phyloP scores from a whole-genome alignment of 35 echinoderm and acorn worm species.

The Ptychodera flava region DNA sequence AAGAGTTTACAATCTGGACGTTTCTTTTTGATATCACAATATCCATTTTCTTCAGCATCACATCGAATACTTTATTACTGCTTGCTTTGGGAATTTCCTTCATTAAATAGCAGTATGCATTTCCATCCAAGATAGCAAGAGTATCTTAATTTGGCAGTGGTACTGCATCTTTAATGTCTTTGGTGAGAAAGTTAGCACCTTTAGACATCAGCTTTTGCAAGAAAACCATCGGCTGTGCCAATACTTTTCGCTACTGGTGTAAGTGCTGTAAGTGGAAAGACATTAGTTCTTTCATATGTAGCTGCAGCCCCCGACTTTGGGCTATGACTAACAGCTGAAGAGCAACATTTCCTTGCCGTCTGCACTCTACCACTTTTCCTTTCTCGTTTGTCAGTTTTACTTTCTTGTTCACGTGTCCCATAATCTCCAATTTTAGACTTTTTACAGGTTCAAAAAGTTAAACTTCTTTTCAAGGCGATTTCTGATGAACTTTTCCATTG shows the following conservation, averaged over 20 bases:
- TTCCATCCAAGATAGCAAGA: conserved; percentile 19
- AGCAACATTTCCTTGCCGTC: conserved; percentile 33
- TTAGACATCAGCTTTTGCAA: conserved; percentile 12
- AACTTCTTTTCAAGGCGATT: conserved; percentile 17
- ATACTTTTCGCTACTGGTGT: conserved; percentile 8
- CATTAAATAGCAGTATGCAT: conserved; percentile 28
- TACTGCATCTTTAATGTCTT: background rate
- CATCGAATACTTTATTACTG: conserved; percentile 12
- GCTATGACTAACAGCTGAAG: conserved; percentile 36
- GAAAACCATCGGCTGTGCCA: background rate
- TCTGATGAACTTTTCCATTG: conserved; percentile 19
- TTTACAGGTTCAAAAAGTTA: conserved; percentile 36
- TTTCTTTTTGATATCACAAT: background rate
- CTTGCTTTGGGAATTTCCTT: conserved; percentile 3
- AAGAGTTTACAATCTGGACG: conserved; percentile 24
- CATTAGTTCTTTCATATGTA: background rate
- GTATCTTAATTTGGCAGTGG: background rate
- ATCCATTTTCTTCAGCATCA: conserved; percentile 8
- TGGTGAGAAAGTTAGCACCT: conserved; percentile 9
- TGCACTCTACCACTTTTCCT: conserved; percentile 27
- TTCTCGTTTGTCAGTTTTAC: conserved; percentile 26
- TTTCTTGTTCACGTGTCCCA: conserved; percentile 25
- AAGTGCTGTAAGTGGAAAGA: background rate
- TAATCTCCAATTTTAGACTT: conserved; percentile 34
- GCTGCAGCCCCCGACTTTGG: conserved; percentile 9